Conservation (phyloP, 2,888 invertebrate species). For the Scaptomyza polygonia region DNA sequence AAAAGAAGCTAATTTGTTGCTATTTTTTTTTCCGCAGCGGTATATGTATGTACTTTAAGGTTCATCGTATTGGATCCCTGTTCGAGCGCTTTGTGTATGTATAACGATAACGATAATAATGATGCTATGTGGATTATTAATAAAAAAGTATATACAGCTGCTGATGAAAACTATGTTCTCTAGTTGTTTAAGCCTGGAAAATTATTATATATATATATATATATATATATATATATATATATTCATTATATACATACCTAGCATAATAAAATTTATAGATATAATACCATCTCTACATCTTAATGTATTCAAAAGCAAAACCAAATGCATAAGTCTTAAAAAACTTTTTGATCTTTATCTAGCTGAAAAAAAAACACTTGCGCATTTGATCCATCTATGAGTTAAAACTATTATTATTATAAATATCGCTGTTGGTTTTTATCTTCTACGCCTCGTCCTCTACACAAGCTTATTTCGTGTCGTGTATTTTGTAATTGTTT, state of each 20-base stretch:
- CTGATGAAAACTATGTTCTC: conserved; percentile 65
- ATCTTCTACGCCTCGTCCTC: conserved; percentile 28
- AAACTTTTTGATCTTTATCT: conserved; percentile 32
- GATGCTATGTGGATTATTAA: conserved; percentile 28
- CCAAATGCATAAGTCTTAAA: too few relatives aligned
- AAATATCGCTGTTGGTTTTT: conserved; percentile 36
- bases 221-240: conserved; percentile 14
- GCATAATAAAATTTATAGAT: conserved; percentile 34
- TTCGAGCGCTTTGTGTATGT: conserved; percentile 40
- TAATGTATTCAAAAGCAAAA: conserved; percentile 43
- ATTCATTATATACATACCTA: conserved; percentile 14
- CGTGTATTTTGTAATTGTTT: conserved; percentile 75
- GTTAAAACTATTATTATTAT: conserved; percentile 31
- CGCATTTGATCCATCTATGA: conserved; percentile 17
- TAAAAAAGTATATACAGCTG: conserved; percentile 7
- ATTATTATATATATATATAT: conserved; percentile 40
- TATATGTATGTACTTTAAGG: background rate
- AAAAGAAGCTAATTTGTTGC: too few relatives aligned
- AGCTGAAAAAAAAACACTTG: conserved; percentile 25
- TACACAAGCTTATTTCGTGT: too few relatives aligned
- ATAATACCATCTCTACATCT: conserved; percentile 37
- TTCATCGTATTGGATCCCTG: background rate
- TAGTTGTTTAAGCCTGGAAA: conserved; percentile 70
- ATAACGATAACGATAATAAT: conserved; percentile 36
- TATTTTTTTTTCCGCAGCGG: too few relatives aligned